Evolutionary conservation across 1,140 invertebrate species (phyloP).

Genomic region (Branchinecta lynchi): DNA sequence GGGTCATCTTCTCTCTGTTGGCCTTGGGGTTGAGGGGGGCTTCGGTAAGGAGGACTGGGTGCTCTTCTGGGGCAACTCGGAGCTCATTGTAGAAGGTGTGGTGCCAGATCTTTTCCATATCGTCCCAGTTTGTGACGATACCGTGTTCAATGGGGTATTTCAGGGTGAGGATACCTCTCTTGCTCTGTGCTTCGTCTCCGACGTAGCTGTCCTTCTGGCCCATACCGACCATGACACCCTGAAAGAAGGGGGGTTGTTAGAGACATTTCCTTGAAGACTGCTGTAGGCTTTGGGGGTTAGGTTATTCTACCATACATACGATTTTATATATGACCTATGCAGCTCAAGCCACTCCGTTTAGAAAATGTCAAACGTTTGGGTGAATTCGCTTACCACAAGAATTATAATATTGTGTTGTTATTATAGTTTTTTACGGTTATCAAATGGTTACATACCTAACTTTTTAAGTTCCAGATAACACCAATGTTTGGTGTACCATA

Average conservation of each 20-base stretch:
- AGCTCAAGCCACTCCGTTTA: too few species aligned
- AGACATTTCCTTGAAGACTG: neutral
- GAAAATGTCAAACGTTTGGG: too few species aligned
- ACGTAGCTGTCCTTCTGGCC: slow-evolving; percentile 49
- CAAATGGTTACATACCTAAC: too few species aligned
- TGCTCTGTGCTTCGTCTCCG: too few species aligned
- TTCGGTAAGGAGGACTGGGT: slow-evolving; percentile 78
- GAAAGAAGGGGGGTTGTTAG: slow-evolving; percentile 26
- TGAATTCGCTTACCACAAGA: too few species aligned
- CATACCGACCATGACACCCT: slow-evolving; percentile 90
- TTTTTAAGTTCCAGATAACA: too few species aligned
- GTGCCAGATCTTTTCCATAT: slow-evolving; percentile 43
- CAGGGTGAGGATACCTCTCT: slow-evolving; percentile 74
- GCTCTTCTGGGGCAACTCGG: slow-evolving; percentile 82
- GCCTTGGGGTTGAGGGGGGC: slow-evolving; percentile 36
- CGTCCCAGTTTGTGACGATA: slow-evolving; percentile 92
- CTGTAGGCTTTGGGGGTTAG: neutral
- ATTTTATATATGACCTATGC: neutral
- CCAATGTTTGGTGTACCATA: too few species aligned
- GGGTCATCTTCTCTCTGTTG: slow-evolving; percentile 55
- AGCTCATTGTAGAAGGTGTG: slow-evolving; percentile 35
- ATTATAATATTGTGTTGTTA: too few species aligned
- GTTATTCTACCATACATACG: neutral
- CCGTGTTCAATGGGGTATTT: slow-evolving; percentile 91
- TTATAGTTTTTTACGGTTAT: too few species aligned